A percentile compares a stretch with the other conserved stretches of the same genome.
Conservation (phyloP, 2,888 invertebrate species). For the Drosophila recens region DNA sequence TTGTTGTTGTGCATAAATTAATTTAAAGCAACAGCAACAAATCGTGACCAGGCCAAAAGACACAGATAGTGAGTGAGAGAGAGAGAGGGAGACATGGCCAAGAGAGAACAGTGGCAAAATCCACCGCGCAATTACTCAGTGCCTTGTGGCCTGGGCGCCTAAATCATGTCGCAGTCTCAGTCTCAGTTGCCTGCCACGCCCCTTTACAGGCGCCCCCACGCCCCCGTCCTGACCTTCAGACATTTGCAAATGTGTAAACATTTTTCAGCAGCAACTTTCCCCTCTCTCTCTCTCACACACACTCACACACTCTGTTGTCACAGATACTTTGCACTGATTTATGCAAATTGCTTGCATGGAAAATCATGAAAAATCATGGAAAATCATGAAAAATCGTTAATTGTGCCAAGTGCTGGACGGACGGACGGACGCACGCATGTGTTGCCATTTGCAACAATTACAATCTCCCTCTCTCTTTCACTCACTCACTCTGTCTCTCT, state of each 20-base stretch:
- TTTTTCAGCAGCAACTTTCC: slow-evolving; percentile 60
- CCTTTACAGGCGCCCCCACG: neutral
- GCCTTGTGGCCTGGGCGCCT: slow-evolving; percentile 56
- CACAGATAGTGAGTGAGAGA: too few relatives aligned
- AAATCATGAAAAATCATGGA: slow-evolving; percentile 18
- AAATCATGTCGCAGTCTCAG: slow-evolving; percentile 67
- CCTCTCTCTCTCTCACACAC: neutral
- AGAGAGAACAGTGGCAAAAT: slow-evolving; percentile 6
- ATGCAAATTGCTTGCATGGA: slow-evolving; percentile 68
- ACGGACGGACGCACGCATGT: slow-evolving; percentile 43
- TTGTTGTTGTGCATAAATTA: slow-evolving; percentile 68
- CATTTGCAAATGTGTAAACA: slow-evolving; percentile 79
- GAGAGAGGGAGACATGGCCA: slow-evolving; percentile 42
- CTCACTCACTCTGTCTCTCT: neutral
- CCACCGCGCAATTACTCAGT: slow-evolving; percentile 72
- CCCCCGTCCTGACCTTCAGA: slow-evolving; percentile 68
- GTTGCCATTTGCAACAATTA: slow-evolving; percentile 32
- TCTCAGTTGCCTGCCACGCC: slow-evolving; percentile 1
- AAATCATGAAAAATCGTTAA: slow-evolving; percentile 78
- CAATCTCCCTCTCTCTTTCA: slow-evolving; percentile 18
- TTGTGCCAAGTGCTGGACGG: slow-evolving; percentile 67
- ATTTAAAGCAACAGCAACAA: slow-evolving; percentile 62
- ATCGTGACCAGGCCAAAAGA: slow-evolving; percentile 27
- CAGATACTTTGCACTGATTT: slow-evolving; percentile 79
- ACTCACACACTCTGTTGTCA: slow-evolving; percentile 55